Percentiles rank a stretch among this genome's conserved stretches.
Evolutionary conservation across 35 echinoderm and acorn worm genomes (phyloP).

Genomic region (Ophioderma brevispina): DNA sequence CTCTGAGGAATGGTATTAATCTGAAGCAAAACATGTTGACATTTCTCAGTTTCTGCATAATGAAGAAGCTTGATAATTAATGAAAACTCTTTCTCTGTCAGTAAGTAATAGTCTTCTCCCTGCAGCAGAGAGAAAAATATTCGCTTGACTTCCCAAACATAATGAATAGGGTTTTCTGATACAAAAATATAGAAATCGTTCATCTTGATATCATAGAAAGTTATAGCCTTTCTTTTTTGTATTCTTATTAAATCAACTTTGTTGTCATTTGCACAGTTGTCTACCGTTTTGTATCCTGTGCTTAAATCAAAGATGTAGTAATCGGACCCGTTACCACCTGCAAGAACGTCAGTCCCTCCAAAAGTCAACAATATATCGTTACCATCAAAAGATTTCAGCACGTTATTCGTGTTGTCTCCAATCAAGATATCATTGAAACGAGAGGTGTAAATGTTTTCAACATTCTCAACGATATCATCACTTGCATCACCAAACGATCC

Average conservation of each 20-base stretch:
- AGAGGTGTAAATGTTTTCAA: background rate
- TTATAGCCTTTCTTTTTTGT: background rate
- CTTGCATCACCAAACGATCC: background rate
- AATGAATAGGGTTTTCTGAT: too few relatives aligned
- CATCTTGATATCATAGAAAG: background rate
- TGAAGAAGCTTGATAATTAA: too few relatives aligned
- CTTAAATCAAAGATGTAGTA: constrained; percentile 5
- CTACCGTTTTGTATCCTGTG: background rate
- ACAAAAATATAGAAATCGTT: too few relatives aligned
- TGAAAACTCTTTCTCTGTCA: too few relatives aligned
- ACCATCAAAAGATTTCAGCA: background rate
- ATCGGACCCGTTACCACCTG: background rate
- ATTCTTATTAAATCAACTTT: background rate
- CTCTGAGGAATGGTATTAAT: too few relatives aligned
- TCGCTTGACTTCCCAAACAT: too few relatives aligned
- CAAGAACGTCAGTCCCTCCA: background rate
- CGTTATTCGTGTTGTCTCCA: background rate
- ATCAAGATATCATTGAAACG: constrained; percentile 7
- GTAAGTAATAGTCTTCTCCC: too few relatives aligned
- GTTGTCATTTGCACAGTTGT: background rate
- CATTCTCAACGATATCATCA: background rate
- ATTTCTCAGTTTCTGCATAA: too few relatives aligned
- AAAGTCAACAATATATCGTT: background rate
- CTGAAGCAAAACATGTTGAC: too few relatives aligned
- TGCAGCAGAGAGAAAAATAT: too few relatives aligned